phyloP scores from a whole-genome alignment of 2,797 vertebrate species.

The Nannoperca australis region DNA sequence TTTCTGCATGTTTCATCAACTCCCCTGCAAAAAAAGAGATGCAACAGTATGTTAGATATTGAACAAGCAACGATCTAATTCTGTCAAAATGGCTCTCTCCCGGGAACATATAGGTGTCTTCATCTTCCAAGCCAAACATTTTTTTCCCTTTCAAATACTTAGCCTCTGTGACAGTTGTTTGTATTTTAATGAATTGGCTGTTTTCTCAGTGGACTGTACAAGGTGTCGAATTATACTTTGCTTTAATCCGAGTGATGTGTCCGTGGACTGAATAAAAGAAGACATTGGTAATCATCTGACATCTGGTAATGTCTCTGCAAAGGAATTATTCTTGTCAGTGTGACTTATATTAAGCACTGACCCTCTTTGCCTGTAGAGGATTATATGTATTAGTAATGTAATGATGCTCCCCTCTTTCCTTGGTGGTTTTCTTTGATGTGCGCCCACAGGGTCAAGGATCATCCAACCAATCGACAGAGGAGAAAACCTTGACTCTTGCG shows the following conservation, averaged over 20 bases:
- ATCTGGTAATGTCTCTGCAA: slow-evolving; percentile 36
- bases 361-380: slow-evolving; percentile 73
- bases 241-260: slow-evolving; percentile 62
- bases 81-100: slow-evolving; percentile 74
- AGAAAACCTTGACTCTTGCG: slow-evolving; percentile 63
- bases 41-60: slow-evolving; percentile 69
- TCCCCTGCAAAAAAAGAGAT: slow-evolving; percentile 51
- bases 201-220: slow-evolving; percentile 64
- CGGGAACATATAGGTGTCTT: slow-evolving; percentile 61
- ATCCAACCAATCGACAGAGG: slow-evolving; percentile 56
- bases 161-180: slow-evolving; percentile 72
- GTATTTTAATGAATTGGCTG: slow-evolving; percentile 56
- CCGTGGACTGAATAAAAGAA: slow-evolving; percentile 40
- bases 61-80: slow-evolving; percentile 77
- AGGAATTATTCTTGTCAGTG: slow-evolving; percentile 43
- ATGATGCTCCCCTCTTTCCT: slow-evolving; percentile 64
- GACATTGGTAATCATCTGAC: slow-evolving; percentile 20
- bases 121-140: slow-evolving; percentile 59
- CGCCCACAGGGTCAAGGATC: slow-evolving; percentile 74
- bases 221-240: slow-evolving; percentile 60
- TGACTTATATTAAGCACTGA: slow-evolving; percentile 73
- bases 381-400: slow-evolving; percentile 75
- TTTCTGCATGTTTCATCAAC: slow-evolving; percentile 78
- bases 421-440: slow-evolving; percentile 64
- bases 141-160: slow-evolving; percentile 63